phyloP scores from a whole-genome alignment of 2,113 vertebrate species.

The Brachionichthys hirsutus region DNA sequence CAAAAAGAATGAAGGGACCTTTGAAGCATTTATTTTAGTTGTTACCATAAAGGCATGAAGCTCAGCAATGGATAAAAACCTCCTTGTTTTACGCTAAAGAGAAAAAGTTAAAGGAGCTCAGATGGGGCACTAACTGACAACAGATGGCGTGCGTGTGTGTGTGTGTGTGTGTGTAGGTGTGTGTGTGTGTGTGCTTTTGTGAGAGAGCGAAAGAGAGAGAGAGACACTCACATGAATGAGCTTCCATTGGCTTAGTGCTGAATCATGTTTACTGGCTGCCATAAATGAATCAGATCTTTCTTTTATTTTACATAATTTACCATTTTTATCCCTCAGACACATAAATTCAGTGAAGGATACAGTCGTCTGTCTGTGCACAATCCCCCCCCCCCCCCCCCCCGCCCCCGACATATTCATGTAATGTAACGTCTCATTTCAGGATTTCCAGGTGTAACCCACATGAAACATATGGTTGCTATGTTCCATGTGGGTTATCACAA shows the following conservation, averaged over 20 bases:
- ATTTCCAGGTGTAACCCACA: no score
- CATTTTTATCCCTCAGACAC: no score
- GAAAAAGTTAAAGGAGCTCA: slow-evolving; percentile 48
- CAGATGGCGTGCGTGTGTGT: slow-evolving; percentile 58
- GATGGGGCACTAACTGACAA: slow-evolving; percentile 43
- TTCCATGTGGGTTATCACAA: no score
- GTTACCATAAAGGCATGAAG: no score
- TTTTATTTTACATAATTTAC: background rate
- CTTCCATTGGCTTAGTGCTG: slow-evolving; percentile 39
- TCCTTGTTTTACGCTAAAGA: slow-evolving; percentile 21
- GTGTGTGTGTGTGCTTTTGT: slow-evolving; percentile 6
- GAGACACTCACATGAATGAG: slow-evolving; percentile 36
- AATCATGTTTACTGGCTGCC: slow-evolving; percentile 58
- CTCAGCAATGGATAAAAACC: background rate
- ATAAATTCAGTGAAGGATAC: no score
- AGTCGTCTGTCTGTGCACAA: no score
- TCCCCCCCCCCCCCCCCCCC: no score
- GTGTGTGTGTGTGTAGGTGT: slow-evolving; percentile 13
- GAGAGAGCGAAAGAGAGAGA: slow-evolving; percentile 2
- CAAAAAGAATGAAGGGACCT: no score
- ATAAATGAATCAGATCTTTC: slow-evolving; percentile 38
- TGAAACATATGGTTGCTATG: no score
- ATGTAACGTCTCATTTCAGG: no score
- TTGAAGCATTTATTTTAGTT: no score
- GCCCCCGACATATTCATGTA: no score